A percentile compares a stretch with the other conserved stretches of the same genome.
These are phyloP conservation scores for Sphaerophoria taeniata DNA, from an alignment of 2,888 invertebrate species.

Conservation along the genomic window DNA sequence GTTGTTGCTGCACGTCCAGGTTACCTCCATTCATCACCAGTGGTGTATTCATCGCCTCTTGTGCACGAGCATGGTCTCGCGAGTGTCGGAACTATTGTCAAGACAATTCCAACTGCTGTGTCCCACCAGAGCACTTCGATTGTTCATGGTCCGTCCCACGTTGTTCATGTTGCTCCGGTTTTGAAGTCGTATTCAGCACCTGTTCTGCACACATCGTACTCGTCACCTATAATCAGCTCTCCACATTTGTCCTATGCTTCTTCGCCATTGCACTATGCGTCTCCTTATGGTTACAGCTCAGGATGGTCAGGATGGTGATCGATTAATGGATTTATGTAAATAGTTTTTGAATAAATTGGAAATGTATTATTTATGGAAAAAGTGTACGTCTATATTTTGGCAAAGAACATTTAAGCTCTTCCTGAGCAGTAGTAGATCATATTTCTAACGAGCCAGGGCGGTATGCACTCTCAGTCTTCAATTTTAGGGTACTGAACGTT, in stretches of 20 bases:
- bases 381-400: no score
- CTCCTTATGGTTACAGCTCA: constrained; percentile 77
- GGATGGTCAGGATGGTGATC: constrained; percentile 20
- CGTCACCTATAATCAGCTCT: constrained; percentile 58
- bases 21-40: no score
- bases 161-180: constrained; percentile 78
- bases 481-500: no score
- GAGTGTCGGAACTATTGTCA: constrained; percentile 78
- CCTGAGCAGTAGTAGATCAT: no score
- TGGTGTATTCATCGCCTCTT: no score
- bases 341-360: no score
- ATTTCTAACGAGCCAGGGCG: no score
- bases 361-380: no score
- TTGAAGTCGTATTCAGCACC: constrained; percentile 73
- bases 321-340: background rate
- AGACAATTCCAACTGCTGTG: constrained; percentile 78
- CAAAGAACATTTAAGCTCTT: no score
- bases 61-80: constrained; percentile 79
- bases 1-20: no score
- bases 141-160: constrained; percentile 80
- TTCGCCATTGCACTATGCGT: constrained; percentile 72
- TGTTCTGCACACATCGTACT: constrained; percentile 44
- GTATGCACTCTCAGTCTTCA: no score
- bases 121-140: constrained; percentile 81
- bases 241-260: constrained; percentile 46